phyloP scores from a whole-genome alignment of 37 sponge, comb jelly and placozoan genomes.

The Geodia barretti region DNA sequence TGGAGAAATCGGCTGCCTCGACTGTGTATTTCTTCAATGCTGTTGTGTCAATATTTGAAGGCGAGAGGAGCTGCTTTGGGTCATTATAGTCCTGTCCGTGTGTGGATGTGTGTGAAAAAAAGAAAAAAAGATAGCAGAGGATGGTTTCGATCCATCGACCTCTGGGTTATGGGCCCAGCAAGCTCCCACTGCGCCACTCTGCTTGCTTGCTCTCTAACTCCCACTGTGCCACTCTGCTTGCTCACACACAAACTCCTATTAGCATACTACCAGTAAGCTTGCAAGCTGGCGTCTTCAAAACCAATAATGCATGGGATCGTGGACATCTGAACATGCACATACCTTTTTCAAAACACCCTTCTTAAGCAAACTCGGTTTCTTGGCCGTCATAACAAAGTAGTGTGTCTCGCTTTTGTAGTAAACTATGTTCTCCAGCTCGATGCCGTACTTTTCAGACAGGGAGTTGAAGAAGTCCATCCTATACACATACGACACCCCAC shows the following conservation, averaged over 20 bases:
- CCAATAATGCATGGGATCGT: too few species aligned
- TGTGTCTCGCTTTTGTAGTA: conserved; percentile 98
- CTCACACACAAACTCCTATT: too few species aligned
- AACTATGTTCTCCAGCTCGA: conserved; percentile 94
- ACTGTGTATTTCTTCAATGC: conserved; percentile 67
- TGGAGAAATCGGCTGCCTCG: conserved; percentile 85
- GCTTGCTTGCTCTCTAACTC: conserved; percentile 2
- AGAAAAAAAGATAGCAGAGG: conserved; percentile 46
- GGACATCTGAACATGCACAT: background rate
- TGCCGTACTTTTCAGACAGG: conserved; percentile 65
- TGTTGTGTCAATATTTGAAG: conserved; percentile 51
- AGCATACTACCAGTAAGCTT: too few species aligned
- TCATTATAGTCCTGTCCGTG: conserved; percentile 64
- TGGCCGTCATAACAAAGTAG: conserved; percentile 97
- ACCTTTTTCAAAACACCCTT: conserved; percentile 89
- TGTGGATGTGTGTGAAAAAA: background rate
- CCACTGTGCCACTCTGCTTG: background rate
- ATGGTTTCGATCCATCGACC: conserved; percentile 71
- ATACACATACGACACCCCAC: conserved; percentile 89
- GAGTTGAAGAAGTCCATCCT: conserved; percentile 86
- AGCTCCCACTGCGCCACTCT: conserved; percentile 77
- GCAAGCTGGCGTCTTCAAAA: too few species aligned
- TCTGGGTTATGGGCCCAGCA: conserved; percentile 77
- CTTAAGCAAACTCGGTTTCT: conserved; percentile 75
- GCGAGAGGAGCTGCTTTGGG: conserved; percentile 58